phyloP scores from a whole-genome alignment of 2,113 vertebrate species.

The Phrynocephalus versicolor region DNA sequence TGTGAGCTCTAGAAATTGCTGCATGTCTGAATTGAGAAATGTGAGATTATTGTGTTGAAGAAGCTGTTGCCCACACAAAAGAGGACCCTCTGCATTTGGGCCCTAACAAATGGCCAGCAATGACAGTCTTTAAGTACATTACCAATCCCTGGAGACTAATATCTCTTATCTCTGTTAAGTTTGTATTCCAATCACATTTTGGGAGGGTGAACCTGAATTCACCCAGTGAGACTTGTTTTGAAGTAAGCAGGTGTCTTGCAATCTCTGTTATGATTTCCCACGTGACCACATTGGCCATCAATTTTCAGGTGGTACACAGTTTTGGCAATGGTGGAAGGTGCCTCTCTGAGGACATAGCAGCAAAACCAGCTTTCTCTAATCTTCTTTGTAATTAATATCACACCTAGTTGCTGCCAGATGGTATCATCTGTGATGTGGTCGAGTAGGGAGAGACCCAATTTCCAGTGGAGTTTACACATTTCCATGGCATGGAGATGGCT shows the following conservation, averaged over 20 bases:
- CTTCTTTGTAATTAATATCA: no score
- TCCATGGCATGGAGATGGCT: no score
- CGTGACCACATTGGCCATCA: no score
- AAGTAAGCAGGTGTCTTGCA: not conserved
- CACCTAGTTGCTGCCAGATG: no score
- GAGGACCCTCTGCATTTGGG: not conserved
- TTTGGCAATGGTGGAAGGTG: no score
- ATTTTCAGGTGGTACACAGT: no score
- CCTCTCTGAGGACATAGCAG: no score
- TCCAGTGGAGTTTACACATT: no score
- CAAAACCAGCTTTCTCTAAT: no score
- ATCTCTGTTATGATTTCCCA: not conserved
- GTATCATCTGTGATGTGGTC: no score
- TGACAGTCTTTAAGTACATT: not conserved
- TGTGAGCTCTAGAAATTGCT: not conserved
- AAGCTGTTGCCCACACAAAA: not conserved
- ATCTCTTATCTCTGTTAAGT: not conserved
- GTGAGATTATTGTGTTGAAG: not conserved
- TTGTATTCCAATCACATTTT: not conserved
- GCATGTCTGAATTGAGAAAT: no score
- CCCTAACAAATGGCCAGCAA: not conserved
- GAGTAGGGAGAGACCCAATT: no score
- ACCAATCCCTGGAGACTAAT: not conserved
- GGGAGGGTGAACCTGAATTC: not conserved
- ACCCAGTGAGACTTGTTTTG: not conserved